Conservation (phyloP, 2,888 invertebrate genomes). For the Conus canariensis region DNA sequence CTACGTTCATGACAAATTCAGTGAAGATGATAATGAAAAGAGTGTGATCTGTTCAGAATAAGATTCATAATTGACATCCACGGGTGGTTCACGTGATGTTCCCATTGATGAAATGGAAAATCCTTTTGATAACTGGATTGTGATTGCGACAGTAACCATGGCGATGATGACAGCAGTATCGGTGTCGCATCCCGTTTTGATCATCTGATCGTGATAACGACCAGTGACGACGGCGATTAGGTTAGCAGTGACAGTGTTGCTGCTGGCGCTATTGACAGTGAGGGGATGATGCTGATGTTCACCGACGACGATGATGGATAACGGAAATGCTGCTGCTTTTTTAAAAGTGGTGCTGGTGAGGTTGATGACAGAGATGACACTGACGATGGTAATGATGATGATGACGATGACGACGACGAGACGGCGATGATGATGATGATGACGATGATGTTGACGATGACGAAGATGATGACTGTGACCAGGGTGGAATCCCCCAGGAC, state of each 20-base stretch:
- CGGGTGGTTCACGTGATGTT: too few species aligned
- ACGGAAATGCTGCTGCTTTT: neutral
- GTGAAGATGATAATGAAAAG: too few species aligned
- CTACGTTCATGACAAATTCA: too few species aligned
- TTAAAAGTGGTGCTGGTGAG: neutral
- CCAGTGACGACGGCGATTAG: neutral
- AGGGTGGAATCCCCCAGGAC: slow-evolving; percentile 25
- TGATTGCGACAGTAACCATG: neutral
- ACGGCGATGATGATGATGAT: neutral
- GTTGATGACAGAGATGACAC: neutral
- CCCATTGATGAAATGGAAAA: too few species aligned
- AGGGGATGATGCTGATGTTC: neutral
- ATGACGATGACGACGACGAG: neutral
- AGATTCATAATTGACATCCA: too few species aligned
- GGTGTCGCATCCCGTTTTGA: too few species aligned
- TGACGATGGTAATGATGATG: neutral
- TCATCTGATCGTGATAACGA: neutral
- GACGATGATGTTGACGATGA: neutral
- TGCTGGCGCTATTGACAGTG: too few species aligned
- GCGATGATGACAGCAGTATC: neutral
- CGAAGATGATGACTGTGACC: neutral
- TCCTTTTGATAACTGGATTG: too few species aligned
- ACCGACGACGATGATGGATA: neutral
- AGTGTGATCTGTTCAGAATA: too few species aligned
- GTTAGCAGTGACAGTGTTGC: too few species aligned